Percentiles rank a stretch among this genome's conserved stretches.
Conservation (phyloP, 1,140 invertebrate species). For the Zaprionus ornatus region DNA sequence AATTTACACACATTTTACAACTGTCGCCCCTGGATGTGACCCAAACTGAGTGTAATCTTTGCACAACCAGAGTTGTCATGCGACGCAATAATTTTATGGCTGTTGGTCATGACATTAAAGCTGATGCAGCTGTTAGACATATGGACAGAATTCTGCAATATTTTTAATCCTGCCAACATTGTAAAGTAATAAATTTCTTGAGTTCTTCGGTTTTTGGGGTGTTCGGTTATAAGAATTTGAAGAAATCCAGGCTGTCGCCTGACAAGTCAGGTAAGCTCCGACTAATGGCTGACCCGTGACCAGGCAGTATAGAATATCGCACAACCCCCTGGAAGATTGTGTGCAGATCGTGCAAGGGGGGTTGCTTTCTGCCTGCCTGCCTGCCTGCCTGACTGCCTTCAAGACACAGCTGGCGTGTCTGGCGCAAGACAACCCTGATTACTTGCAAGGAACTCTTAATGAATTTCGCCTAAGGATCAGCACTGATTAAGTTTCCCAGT, state of each 20-base stretch:
- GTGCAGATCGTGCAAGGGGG: constrained; percentile 10
- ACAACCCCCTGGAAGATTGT: constrained; percentile 34
- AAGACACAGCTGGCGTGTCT: constrained; percentile 48
- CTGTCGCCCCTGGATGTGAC: constrained; percentile 3
- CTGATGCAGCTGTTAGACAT: constrained; percentile 65
- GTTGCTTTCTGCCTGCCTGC: neutral
- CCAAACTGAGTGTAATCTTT: constrained; percentile 55
- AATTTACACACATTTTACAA: constrained; percentile 33
- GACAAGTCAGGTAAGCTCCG: constrained; percentile 42
- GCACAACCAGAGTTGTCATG: constrained; percentile 75
- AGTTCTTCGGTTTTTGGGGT: constrained; percentile 21
- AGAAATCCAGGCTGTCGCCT: constrained; percentile 7
- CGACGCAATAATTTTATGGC: constrained; percentile 57
- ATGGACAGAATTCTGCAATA: constrained; percentile 62
- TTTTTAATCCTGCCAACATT: constrained; percentile 65
- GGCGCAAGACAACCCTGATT: constrained; percentile 42
- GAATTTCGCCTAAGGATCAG: constrained; percentile 38
- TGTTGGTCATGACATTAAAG: constrained; percentile 29
- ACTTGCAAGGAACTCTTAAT: constrained; percentile 35
- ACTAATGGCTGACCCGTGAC: constrained; percentile 52
- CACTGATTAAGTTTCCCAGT: constrained; percentile 35
- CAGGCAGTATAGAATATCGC: constrained; percentile 18
- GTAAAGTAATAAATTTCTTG: constrained; percentile 69
- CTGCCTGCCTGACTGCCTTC: neutral
- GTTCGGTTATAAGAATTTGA: neutral